phyloP scores from a whole-genome alignment of 1,140 invertebrate genomes.

The Papilio xuthus region DNA sequence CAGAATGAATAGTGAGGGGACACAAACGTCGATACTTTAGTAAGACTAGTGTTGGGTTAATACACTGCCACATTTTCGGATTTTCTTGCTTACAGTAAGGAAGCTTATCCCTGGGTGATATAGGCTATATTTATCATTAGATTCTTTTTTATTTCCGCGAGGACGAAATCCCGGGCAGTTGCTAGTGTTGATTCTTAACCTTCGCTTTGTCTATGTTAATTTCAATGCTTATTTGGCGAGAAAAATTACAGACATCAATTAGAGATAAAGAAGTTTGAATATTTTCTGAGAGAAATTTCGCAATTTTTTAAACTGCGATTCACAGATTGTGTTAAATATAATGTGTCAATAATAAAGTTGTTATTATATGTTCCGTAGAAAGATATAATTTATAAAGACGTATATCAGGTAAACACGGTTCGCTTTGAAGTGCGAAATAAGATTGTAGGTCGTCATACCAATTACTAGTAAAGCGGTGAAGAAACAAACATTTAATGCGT shows the following conservation, averaged over 20 bases:
- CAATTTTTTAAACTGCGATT: background rate
- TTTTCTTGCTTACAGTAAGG: too few relatives aligned
- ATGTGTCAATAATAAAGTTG: conserved; percentile 5
- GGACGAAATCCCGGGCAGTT: too few relatives aligned
- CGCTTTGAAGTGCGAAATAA: conserved; percentile 14
- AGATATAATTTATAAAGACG: background rate
- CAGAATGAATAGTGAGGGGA: too few relatives aligned
- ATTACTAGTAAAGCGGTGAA: conserved; percentile 32
- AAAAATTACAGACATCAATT: background rate
- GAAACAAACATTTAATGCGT: conserved; percentile 26
- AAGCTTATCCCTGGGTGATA: too few relatives aligned
- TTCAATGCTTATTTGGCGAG: background rate
- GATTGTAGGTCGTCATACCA: conserved; percentile 16
- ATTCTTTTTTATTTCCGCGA: too few relatives aligned
- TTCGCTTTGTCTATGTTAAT: background rate
- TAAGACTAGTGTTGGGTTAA: too few relatives aligned
- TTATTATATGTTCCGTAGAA: background rate
- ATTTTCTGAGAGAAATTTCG: background rate
- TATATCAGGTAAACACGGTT: conserved; percentile 5
- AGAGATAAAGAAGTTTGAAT: background rate
- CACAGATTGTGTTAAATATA: background rate
- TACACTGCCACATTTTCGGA: too few relatives aligned
- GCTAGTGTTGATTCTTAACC: too few relatives aligned
- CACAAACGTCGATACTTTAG: too few relatives aligned
- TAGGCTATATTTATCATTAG: too few relatives aligned